Conservation (phyloP, 2,888 invertebrate species). For the Lypha dubia region DNA sequence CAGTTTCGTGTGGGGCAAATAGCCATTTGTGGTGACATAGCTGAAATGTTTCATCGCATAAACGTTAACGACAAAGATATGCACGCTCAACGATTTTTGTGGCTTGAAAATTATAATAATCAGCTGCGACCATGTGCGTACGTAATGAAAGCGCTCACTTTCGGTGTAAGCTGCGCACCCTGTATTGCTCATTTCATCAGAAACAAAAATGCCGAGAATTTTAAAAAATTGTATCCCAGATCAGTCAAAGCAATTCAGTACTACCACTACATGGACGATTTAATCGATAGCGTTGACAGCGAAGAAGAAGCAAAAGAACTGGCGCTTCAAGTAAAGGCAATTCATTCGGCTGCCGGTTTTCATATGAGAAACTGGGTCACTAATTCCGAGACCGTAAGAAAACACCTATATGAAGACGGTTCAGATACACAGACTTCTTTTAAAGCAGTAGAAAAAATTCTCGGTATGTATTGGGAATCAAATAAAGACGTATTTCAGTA, state of each 20-base stretch:
- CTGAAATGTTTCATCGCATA: conserved; percentile 1
- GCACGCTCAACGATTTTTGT: no score
- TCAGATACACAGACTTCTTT: not conserved
- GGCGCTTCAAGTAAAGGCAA: no score
- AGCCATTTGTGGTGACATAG: not conserved
- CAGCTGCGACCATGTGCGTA: not conserved
- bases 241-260: not conserved
- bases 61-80: no score
- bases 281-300: no score
- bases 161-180: not conserved
- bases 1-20: conserved; percentile 1
- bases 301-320: no score
- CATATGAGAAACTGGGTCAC: no score
- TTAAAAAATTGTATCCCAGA: not conserved
- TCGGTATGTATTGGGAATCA: not conserved
- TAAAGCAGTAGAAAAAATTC: not conserved
- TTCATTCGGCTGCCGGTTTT: no score
- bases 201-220: not conserved
- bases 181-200: not conserved
- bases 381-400: no score
- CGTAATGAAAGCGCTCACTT: no score
- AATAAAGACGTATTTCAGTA: not conserved
- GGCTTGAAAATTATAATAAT: no score
- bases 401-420: not conserved
- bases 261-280: not conserved